Conservation (phyloP, 1,140 invertebrate species). For the Dendroctonus valens region DNA sequence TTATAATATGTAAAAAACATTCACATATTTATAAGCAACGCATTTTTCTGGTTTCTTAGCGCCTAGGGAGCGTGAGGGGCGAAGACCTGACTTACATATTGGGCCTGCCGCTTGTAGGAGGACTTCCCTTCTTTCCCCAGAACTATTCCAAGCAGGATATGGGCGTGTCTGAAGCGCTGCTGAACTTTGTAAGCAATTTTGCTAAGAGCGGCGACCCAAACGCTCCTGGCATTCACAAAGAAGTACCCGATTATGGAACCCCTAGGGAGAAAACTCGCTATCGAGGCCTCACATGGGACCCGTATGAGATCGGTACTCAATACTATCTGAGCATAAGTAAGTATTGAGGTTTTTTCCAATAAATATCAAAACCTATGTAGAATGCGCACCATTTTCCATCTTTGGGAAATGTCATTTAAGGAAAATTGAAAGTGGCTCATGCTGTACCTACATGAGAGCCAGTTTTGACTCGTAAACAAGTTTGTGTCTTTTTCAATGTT, state of each 20-base stretch:
- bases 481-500: no score
- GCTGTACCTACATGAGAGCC: no score
- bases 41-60: constrained; percentile 51
- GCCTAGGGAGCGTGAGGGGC: constrained; percentile 76
- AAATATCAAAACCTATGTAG: no score
- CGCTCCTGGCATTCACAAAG: constrained; percentile 55
- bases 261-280: constrained; percentile 61
- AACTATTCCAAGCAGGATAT: constrained; percentile 77
- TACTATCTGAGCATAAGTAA: constrained; percentile 74
- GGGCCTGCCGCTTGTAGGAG: constrained; percentile 78
- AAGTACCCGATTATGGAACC: constrained; percentile 56
- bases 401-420: no score
- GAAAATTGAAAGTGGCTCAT: no score
- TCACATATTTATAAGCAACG: not conserved
- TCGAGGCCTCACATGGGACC: constrained; percentile 64
- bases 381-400: no score
- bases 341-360: constrained; percentile 30
- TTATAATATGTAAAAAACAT: not conserved
- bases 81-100: constrained; percentile 86
- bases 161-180: constrained; percentile 70
- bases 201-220: constrained; percentile 74
- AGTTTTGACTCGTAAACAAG: no score
- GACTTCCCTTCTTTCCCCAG: constrained; percentile 59
- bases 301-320: constrained; percentile 73
- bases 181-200: constrained; percentile 73